Percentiles rank a stretch among this genome's conserved stretches.
Evolutionary conservation across 2,113 vertebrate genomes (phyloP).

Genomic region (Coptodon rendalli): DNA sequence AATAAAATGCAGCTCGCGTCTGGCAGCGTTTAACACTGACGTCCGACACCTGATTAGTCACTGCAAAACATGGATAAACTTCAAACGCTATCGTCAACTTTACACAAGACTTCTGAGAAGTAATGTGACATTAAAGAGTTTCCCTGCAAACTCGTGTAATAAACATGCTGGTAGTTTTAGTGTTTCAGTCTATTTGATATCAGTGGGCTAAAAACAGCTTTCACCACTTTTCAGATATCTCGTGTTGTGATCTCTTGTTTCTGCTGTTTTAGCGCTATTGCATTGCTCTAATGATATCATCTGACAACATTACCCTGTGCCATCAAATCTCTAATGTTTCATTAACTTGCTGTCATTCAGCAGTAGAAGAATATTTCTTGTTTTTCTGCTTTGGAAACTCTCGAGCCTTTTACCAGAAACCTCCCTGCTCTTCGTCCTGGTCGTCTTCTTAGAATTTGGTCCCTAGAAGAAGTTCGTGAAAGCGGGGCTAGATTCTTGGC

Average conservation of each 20-base stretch:
- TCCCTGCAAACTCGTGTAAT: neutral
- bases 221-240: neutral
- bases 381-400: neutral
- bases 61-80: neutral
- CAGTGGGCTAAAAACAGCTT: neutral
- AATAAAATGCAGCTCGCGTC: neutral
- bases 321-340: neutral
- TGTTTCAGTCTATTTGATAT: neutral
- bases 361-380: neutral
- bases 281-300: neutral
- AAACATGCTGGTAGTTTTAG: neutral
- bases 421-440: neutral
- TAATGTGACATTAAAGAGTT: neutral
- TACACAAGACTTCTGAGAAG: neutral
- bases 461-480: neutral
- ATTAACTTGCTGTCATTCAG: neutral
- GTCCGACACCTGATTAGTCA: neutral
- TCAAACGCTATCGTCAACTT: neutral
- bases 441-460: neutral
- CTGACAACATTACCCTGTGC: neutral
- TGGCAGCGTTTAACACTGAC: neutral
- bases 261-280: neutral
- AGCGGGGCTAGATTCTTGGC: neutral
- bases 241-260: neutral
- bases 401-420: neutral